Evolutionary conservation across 2,113 vertebrate genomes (phyloP).

Genomic region (Barnardius zonarius): DNA sequence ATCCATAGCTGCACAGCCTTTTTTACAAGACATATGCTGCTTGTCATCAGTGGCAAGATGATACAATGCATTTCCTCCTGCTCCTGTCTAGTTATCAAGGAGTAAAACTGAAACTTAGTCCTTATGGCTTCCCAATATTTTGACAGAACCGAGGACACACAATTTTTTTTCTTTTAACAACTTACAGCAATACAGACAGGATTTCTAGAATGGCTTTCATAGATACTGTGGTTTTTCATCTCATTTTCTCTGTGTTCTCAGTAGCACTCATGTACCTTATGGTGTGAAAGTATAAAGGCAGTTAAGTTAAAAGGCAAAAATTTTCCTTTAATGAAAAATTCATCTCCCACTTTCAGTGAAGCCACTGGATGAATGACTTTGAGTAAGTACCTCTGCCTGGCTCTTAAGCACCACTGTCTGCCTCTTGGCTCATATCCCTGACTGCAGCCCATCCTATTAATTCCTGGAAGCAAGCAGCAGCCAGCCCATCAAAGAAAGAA

Average conservation of each 20-base stretch:
- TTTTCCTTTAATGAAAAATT: neutral
- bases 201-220: neutral
- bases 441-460: neutral
- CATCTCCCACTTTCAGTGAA: neutral
- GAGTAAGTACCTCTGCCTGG: neutral
- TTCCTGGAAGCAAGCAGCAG: neutral
- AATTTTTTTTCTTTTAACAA: neutral
- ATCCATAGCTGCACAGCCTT: neutral
- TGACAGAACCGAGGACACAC: neutral
- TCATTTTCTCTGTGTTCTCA: neutral
- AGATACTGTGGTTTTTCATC: neutral
- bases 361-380: neutral
- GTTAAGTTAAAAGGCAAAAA: constrained; percentile 13
- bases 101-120: neutral
- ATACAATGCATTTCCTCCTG: neutral
- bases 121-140: neutral
- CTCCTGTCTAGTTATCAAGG: neutral
- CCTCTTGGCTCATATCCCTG: neutral
- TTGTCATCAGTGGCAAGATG: neutral
- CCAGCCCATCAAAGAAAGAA: neutral
- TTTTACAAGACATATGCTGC: neutral
- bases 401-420: neutral
- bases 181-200: neutral
- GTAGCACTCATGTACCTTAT: neutral
- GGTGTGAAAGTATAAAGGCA: neutral